Percentiles rank a stretch among this genome's conserved stretches.
phyloP scores from a whole-genome alignment of 2,797 vertebrate species.

The Lithobates pipiens region DNA sequence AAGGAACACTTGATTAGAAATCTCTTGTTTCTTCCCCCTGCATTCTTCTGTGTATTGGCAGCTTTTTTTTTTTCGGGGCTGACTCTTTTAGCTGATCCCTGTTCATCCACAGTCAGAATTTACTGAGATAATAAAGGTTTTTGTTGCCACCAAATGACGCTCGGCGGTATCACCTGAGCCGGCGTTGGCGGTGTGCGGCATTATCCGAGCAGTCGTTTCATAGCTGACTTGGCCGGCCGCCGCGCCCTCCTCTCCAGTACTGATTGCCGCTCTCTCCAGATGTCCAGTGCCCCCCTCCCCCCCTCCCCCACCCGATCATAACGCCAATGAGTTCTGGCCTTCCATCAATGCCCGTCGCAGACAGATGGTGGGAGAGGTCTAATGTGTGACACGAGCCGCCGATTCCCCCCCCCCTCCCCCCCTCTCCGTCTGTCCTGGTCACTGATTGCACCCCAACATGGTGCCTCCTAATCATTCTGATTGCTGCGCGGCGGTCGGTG shows the following conservation, averaged over 20 bases:
- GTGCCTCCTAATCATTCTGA: constrained; percentile 33
- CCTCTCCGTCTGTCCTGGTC: constrained; percentile 13
- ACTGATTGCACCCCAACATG: constrained; percentile 47
- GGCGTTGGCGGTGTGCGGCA: not conserved
- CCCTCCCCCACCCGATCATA: not conserved
- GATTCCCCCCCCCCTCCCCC: not conserved
- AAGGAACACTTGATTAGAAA: no score
- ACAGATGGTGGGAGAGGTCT: constrained; percentile 53
- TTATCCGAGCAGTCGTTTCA: constrained; percentile 3
- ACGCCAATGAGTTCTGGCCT: constrained; percentile 5
- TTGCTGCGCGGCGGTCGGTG: constrained; percentile 14
- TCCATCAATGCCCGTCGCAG: constrained; percentile 45
- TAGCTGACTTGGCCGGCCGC: constrained; percentile 14
- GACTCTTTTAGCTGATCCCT: not conserved
- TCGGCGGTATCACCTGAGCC: not conserved
- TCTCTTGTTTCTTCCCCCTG: no score
- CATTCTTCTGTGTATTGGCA: no score
- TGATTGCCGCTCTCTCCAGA: constrained; percentile 47
- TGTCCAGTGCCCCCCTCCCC: constrained; percentile 49
- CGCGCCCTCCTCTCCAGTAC: constrained; percentile 5
- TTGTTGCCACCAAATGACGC: not conserved
- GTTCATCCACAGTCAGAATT: not conserved
- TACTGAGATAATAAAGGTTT: not conserved
- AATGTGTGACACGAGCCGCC: constrained; percentile 4
- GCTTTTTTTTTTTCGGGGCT: not conserved